Evolutionary conservation across 2,797 vertebrate genomes (phyloP).

Genomic region (Arremon brunneinucha): DNA sequence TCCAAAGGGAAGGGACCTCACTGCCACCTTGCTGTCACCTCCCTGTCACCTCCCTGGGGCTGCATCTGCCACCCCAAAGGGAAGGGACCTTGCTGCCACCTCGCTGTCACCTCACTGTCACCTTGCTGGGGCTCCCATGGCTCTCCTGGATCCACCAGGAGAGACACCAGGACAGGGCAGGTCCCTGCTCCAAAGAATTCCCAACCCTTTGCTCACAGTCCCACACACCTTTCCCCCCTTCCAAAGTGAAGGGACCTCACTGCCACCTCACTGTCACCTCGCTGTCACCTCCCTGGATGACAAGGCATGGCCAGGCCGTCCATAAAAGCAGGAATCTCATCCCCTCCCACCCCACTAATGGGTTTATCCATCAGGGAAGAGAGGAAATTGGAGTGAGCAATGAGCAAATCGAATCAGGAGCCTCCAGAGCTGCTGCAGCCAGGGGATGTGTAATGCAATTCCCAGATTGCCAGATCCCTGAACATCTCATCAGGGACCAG

Average conservation of each 20-base stretch:
- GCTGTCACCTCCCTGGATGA: accelerated
- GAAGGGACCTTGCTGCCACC: neutral
- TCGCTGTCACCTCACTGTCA: neutral
- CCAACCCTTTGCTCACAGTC: no score
- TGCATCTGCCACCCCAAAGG: neutral
- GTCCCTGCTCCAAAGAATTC: no score
- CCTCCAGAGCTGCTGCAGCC: conserved; percentile 17
- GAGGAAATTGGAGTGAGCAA: conserved; percentile 30
- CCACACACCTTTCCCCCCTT: no score
- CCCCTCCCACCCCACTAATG: neutral
- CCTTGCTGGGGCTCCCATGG: neutral
- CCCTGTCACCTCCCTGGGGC: no score
- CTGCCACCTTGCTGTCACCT: neutral
- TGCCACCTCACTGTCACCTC: no score
- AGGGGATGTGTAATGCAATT: conserved; percentile 15
- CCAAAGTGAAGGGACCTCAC: no score
- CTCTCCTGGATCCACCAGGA: no score
- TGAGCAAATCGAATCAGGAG: conserved; percentile 36
- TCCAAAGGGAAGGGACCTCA: neutral
- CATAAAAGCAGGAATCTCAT: neutral
- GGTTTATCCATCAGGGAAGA: neutral
- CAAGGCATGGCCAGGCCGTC: neutral
- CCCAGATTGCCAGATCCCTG: conserved; percentile 26
- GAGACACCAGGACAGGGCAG: no score
- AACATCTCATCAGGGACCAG: conserved; percentile 9